A percentile compares a stretch with the other conserved stretches of the same genome.
phyloP scores from a whole-genome alignment of 2,888 invertebrate genomes.

The Terebella lapidaria region DNA sequence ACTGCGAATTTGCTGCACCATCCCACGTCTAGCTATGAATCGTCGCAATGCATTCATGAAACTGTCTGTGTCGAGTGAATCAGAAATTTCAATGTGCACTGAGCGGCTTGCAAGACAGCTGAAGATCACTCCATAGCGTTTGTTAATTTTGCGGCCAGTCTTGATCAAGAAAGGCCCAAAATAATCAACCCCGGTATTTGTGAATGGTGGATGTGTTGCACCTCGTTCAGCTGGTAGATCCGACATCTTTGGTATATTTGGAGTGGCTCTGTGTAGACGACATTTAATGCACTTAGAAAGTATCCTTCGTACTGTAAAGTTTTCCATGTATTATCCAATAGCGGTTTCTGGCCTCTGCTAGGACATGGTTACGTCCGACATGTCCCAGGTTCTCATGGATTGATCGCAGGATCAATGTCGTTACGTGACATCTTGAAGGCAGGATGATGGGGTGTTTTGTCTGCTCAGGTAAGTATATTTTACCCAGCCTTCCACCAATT shows the following conservation, averaged over 20 bases:
- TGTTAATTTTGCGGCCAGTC: slow-evolving; percentile 30
- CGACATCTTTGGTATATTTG: slow-evolving; percentile 37
- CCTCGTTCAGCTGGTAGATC: slow-evolving; percentile 39
- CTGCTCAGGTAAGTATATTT: background rate
- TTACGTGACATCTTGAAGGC: background rate
- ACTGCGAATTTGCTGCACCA: slow-evolving; percentile 16
- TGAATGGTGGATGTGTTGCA: slow-evolving; percentile 27
- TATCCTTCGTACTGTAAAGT: slow-evolving; percentile 5
- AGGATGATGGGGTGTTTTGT: slow-evolving; percentile 5
- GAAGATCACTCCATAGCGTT: slow-evolving; percentile 38
- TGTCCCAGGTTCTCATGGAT: slow-evolving; percentile 20
- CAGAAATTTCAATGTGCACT: slow-evolving; percentile 32
- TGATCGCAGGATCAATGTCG: slow-evolving; percentile 13
- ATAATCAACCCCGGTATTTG: slow-evolving; percentile 39
- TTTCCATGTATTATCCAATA: slow-evolving; percentile 6
- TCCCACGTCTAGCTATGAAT: slow-evolving; percentile 23
- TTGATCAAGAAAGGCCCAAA: slow-evolving; percentile 37
- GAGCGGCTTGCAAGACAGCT: slow-evolving; percentile 38
- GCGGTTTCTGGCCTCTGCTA: slow-evolving; percentile 17
- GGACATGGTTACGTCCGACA: slow-evolving; percentile 23
- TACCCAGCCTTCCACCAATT: slow-evolving; percentile 2
- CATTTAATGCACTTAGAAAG: slow-evolving; percentile 37
- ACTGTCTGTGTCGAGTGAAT: slow-evolving; percentile 23
- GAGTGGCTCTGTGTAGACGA: slow-evolving; percentile 23
- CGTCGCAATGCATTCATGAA: slow-evolving; percentile 26